Evolutionary conservation across 2,113 vertebrate genomes (phyloP).

Genomic region (Zosterops borbonicus): DNA sequence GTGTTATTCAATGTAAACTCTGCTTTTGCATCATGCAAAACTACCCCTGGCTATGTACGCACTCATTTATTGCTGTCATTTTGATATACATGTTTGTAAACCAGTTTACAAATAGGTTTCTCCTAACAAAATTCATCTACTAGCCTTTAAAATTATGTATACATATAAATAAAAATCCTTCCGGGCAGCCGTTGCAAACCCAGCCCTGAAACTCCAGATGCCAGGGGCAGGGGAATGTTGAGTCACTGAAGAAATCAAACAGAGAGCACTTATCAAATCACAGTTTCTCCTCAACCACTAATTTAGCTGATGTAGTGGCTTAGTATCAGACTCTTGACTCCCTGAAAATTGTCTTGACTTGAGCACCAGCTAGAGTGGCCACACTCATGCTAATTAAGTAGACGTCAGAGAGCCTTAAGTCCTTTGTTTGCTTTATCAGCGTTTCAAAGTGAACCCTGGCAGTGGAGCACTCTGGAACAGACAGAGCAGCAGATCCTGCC

Average conservation of each 20-base stretch:
- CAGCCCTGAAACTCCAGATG: not conserved
- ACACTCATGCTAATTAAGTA: slow-evolving; percentile 57
- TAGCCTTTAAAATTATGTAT: not conserved
- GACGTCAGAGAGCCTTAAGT: not conserved
- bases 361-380: slow-evolving; percentile 3
- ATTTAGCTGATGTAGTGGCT: slow-evolving; percentile 41
- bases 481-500: not conserved
- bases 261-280: slow-evolving; percentile 11
- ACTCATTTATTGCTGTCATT: not conserved
- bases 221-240: not conserved
- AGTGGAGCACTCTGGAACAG: not conserved
- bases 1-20: not conserved
- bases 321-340: not conserved
- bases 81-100: not conserved
- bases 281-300: slow-evolving; percentile 4
- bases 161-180: not conserved
- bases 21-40: not conserved
- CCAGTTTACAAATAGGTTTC: not conserved
- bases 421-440: not conserved
- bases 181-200: not conserved
- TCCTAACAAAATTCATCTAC: slow-evolving; percentile 17
- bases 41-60: not conserved
- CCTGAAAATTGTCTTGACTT: slow-evolving; percentile 41
- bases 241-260: not conserved
- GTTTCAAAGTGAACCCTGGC: not conserved